phyloP scores from a whole-genome alignment of 2,888 invertebrate species.

The Baccha elongata region DNA sequence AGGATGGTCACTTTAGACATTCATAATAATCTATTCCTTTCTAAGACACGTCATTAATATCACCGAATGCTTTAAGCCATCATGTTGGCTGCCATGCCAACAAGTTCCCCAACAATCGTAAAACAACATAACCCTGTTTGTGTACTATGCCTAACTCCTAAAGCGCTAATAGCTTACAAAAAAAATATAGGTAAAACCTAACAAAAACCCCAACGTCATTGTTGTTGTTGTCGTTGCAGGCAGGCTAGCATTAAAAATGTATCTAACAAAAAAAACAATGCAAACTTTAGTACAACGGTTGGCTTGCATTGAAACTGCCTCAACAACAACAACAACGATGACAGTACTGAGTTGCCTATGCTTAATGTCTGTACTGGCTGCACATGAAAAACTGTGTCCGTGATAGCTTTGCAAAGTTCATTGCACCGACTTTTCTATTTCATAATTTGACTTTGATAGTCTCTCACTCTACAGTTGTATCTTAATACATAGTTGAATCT shows the following conservation, averaged over 20 bases:
- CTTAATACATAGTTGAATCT: conserved; percentile 49
- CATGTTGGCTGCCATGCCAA: conserved; percentile 59
- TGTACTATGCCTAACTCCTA: background rate
- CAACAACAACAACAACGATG: background rate
- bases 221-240: conserved; percentile 15
- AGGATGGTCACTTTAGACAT: too few relatives aligned
- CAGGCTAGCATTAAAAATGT: conserved; percentile 11
- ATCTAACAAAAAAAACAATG: conserved; percentile 40
- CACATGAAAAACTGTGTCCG: conserved; percentile 68
- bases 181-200: conserved; percentile 15
- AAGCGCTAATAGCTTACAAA: conserved; percentile 36
- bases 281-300: conserved; percentile 11
- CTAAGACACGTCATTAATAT: conserved; percentile 26
- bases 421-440: conserved; percentile 69
- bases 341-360: background rate
- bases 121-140: conserved; percentile 41
- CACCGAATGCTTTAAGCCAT: conserved; percentile 15
- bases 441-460: conserved; percentile 73
- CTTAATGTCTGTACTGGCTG: conserved; percentile 20
- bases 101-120: conserved; percentile 59
- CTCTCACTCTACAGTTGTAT: conserved; percentile 57
- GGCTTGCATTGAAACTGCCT: conserved; percentile 17
- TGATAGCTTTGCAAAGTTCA: conserved; percentile 69
- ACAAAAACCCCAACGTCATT: conserved; percentile 28
- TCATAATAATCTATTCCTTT: conserved; percentile 5